Evolutionary conservation across 2,888 invertebrate genomes (phyloP).

Genomic region (Abscondita cerata): DNA sequence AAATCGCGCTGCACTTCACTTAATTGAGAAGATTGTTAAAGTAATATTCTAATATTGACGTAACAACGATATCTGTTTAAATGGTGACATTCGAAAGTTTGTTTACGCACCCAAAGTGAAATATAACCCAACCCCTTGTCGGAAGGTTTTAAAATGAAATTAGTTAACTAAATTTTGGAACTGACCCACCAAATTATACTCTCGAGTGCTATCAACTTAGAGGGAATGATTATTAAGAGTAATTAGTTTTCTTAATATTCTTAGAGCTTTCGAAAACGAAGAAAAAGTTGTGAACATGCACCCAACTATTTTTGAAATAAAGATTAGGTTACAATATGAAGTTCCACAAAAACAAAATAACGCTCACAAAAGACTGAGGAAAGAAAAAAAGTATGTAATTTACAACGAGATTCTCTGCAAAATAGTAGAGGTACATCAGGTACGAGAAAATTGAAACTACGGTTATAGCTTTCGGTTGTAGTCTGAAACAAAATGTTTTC

Average conservation of each 20-base stretch:
- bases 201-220: constrained; percentile 13
- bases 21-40: constrained; percentile 25
- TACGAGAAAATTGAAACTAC: too few species aligned
- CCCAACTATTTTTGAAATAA: too few species aligned
- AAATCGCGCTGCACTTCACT: constrained; percentile 26
- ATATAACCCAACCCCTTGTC: background rate
- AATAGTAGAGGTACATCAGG: too few species aligned
- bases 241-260: constrained; percentile 4
- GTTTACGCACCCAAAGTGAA: background rate
- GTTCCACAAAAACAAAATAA: too few species aligned
- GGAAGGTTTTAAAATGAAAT: constrained; percentile 10
- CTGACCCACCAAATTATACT: constrained; percentile 11
- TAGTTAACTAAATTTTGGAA: constrained; percentile 12
- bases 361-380: too few species aligned
- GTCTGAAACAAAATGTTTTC: too few species aligned
- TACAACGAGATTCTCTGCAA: too few species aligned
- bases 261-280: too few species aligned
- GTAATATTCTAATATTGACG: constrained; percentile 26
- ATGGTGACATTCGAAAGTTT: background rate
- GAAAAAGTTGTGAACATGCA: too few species aligned
- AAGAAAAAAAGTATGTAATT: too few species aligned
- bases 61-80: background rate
- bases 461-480: too few species aligned
- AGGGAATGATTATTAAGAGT: constrained; percentile 11
- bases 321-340: too few species aligned